Evolutionary conservation across 2,113 vertebrate species (phyloP), one percentile per base, ranked within the genome.

Genomic region (Hyla sarda): DNA sequence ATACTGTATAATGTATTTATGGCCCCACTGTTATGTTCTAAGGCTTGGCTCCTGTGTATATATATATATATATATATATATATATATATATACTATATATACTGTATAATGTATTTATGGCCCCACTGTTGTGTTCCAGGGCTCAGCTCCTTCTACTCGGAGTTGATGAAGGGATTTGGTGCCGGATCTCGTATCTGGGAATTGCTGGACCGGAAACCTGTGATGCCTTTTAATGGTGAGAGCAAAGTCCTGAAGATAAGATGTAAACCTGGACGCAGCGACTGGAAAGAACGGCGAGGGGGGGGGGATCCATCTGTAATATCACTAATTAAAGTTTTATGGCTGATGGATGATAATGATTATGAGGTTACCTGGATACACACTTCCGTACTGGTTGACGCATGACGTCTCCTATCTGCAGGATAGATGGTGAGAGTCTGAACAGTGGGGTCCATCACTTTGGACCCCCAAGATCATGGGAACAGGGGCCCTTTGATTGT

Each of bases 111-210:
- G 67, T 71, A 4, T 77, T 54, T 77, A 77, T 76, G 73, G 47
- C 47, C n/a, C n/a, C 41, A 41, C 0, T 6, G 12, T 9, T 52
- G 19, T 50, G 25, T 77, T 48, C 79, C 88, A 99, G 98, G 98
- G 85, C 88, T 99, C 78, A 99, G 97, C 91, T 96, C 98, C 0
- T 99, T 99, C 92, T 99, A 99, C 91, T 97, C 98, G 0, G 97
- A 97, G 90, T 91, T 99, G 81, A 99, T 99, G 98, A 99, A 97
- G 89, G 98, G 98, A 30, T 94, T 99, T 72, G 98, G 98, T 62
- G 97, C 98, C 0, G 98, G 98, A 72, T 84, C 95, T n/a, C 95
- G 97, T 82, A 94, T 99, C 0, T 99, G 98, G 98, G 95, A 99
- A 90, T 95, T 99, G 83, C 90, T 96, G 69, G 97, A 99, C 89